Percentiles rank a stretch among this genome's conserved stretches.
These are phyloP conservation scores for Solen grandis DNA, from an alignment of 1,140 invertebrate genomes.

Conservation along the genomic window DNA sequence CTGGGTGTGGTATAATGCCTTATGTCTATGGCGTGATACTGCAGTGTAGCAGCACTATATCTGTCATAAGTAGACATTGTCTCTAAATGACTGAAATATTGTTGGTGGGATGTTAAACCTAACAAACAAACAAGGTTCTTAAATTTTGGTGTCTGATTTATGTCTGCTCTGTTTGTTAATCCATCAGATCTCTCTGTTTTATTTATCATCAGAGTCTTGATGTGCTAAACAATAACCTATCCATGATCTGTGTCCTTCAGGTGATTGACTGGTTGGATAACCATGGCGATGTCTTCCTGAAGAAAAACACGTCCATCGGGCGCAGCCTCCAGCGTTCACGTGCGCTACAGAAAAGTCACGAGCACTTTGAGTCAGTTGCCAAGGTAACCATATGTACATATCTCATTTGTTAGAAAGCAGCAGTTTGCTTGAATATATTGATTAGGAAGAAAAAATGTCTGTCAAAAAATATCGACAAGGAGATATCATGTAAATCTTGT, in stretches of 20 bases:
- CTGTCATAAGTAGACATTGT: no score
- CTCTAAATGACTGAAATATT: no score
- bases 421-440: neutral
- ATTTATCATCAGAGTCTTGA: conserved; percentile 6
- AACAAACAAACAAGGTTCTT: no score
- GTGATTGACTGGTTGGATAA: conserved; percentile 98
- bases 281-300: conserved; percentile 98
- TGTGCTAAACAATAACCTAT: no score
- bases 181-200: neutral
- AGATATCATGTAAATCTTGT: neutral
- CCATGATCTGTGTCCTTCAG: conserved; percentile 81
- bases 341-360: conserved; percentile 98
- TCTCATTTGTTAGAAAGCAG: no score
- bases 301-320: conserved; percentile 97
- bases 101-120: no score
- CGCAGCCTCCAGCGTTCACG: conserved; percentile 95
- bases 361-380: conserved; percentile 98
- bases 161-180: no score
- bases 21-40: no score
- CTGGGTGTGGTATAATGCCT: no score
- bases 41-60: no score
- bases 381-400: conserved; percentile 89
- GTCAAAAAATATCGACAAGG: neutral
- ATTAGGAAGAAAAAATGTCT: no score
- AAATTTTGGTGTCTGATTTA: no score